phyloP scores from a whole-genome alignment of 2,113 vertebrate species.

The Chloropsis cyanopogon region DNA sequence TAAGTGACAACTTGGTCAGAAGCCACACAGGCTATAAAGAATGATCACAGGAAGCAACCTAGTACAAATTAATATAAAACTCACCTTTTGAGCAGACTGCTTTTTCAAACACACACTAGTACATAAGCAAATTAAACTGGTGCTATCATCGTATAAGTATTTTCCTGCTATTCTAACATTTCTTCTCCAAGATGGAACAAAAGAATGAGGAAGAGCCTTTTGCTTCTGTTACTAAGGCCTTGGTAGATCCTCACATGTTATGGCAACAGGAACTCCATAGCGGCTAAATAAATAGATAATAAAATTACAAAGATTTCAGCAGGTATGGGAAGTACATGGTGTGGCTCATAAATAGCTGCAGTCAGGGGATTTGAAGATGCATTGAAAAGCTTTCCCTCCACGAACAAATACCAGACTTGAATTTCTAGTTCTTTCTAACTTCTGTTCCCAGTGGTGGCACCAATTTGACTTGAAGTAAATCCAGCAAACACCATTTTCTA shows the following conservation, averaged over 20 bases:
- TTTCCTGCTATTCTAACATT: neutral
- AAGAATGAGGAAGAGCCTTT: neutral
- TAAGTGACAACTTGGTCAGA: neutral
- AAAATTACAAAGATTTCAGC: neutral
- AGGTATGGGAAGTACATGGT: neutral
- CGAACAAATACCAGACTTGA: neutral
- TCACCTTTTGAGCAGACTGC: neutral
- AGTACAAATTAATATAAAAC: neutral
- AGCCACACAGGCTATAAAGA: neutral
- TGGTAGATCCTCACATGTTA: neutral
- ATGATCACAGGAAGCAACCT: neutral
- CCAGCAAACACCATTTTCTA: neutral
- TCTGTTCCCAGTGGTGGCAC: neutral
- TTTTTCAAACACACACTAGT: neutral
- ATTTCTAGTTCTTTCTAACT: neutral
- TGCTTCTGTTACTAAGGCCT: neutral
- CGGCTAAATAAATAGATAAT: conserved; percentile 7
- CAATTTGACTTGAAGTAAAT: neutral
- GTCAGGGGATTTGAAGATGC: neutral
- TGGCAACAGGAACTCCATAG: neutral
- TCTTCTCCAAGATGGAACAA: neutral
- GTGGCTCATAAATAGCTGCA: neutral
- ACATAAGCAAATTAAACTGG: neutral
- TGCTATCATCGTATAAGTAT: neutral
- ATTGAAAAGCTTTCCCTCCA: neutral